A percentile compares a stretch with the other conserved stretches of the same genome.
These are phyloP conservation scores for Pogonophryne albipinna DNA, from an alignment of 2,797 vertebrate species.

Conservation along the genomic window DNA sequence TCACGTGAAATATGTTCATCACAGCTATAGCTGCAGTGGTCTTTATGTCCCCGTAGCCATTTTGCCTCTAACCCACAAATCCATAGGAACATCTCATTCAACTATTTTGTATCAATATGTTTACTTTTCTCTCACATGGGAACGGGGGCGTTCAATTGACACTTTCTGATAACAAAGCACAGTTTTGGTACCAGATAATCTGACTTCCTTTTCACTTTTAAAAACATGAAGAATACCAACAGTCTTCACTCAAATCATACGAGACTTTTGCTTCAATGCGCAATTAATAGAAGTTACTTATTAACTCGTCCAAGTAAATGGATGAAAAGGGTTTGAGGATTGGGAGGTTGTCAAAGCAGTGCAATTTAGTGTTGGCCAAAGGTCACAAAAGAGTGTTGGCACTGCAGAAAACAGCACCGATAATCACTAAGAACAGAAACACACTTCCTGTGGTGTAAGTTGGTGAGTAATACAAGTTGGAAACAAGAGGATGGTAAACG, in stretches of 20 bases:
- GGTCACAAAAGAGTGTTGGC: conserved; percentile 49
- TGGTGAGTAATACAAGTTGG: conserved; percentile 4
- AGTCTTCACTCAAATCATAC: too few species aligned
- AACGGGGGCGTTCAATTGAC: background rate
- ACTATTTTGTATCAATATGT: background rate
- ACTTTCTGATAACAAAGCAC: background rate
- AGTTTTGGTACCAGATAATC: background rate
- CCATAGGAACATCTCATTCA: background rate
- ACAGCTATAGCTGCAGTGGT: background rate
- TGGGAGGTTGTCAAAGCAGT: conserved; percentile 27
- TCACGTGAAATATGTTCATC: background rate
- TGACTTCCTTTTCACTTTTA: background rate
- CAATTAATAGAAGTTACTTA: background rate
- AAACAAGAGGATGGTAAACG: conserved; percentile 8
- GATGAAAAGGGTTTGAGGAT: conserved; percentile 18
- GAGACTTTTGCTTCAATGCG: too few species aligned
- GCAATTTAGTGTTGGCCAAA: conserved; percentile 46
- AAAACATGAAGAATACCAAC: too few species aligned
- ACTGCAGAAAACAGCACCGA: conserved; percentile 20
- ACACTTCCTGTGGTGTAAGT: background rate
- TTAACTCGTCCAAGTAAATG: too few species aligned
- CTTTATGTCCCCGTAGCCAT: background rate
- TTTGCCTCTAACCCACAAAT: background rate
- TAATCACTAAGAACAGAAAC: conserved; percentile 21
- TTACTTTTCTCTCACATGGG: background rate